These are phyloP conservation scores for Amblyornis subalaris DNA, from an alignment of 2,113 vertebrate species.

Conservation along the genomic window DNA sequence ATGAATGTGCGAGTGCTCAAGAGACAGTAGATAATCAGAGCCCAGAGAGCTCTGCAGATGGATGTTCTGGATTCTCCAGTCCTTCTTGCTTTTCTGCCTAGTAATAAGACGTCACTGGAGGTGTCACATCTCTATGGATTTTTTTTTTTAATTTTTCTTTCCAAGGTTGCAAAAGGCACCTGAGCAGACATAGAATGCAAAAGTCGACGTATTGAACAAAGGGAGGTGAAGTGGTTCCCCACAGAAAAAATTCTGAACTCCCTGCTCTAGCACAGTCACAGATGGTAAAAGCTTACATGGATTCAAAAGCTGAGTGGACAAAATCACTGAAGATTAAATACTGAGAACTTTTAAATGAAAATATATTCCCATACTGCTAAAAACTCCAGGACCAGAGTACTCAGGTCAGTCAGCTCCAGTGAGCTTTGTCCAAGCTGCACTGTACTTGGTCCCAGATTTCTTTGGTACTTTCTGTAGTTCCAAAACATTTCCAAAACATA, in stretches of 20 bases:
- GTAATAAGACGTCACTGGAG: not conserved
- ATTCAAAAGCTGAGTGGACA: not conserved
- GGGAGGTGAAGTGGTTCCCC: accelerated
- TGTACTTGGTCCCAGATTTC: not conserved
- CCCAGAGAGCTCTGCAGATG: not conserved
- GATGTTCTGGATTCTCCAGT: not conserved
- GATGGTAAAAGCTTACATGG: not conserved
- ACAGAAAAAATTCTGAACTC: not conserved
- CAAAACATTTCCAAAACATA: not conserved
- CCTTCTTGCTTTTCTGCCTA: not conserved
- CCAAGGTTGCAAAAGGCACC: not conserved
- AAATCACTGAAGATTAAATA: not conserved
- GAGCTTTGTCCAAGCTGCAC: not conserved
- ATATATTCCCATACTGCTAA: not conserved
- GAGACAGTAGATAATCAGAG: not conserved
- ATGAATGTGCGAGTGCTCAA: not conserved
- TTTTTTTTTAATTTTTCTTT: not conserved
- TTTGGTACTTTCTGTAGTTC: not conserved
- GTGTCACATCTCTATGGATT: not conserved
- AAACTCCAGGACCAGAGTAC: not conserved
- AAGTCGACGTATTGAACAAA: not conserved
- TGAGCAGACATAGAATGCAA: not conserved
- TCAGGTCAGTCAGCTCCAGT: not conserved
- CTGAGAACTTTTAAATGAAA: not conserved
- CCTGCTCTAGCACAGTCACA: not conserved